Percentiles rank a stretch among this genome's conserved stretches.
phyloP scores from a whole-genome alignment of 2,797 vertebrate species.

The Ispidina picta region DNA sequence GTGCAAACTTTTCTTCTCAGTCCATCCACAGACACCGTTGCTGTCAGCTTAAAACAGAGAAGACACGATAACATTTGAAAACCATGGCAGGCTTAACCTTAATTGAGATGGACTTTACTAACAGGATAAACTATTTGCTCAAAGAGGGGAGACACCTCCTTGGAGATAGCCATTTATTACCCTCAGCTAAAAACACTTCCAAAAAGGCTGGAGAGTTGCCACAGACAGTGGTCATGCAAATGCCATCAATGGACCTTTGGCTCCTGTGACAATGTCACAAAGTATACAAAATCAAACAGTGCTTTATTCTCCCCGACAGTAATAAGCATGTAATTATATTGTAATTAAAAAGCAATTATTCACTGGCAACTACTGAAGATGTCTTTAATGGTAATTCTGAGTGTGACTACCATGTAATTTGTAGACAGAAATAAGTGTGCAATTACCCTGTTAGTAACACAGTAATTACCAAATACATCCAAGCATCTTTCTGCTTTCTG shows the following conservation, averaged over 20 bases:
- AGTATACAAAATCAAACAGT: slow-evolving; percentile 56
- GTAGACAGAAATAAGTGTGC: slow-evolving; percentile 73
- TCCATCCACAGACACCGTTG: rapidly evolving
- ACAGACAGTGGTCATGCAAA: neutral
- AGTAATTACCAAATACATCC: slow-evolving; percentile 76
- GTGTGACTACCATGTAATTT: slow-evolving; percentile 77
- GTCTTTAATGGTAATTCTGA: slow-evolving; percentile 77
- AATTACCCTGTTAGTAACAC: slow-evolving; percentile 81
- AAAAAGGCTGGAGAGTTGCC: slow-evolving; percentile 29
- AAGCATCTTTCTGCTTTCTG: slow-evolving; percentile 67
- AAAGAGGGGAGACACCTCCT: neutral
- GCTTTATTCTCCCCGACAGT: slow-evolving; percentile 63
- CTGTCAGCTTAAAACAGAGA: neutral
- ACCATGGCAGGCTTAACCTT: neutral
- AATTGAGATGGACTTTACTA: neutral
- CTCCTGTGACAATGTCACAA: slow-evolving; percentile 25
- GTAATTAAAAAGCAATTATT: slow-evolving; percentile 79
- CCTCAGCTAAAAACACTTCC: slow-evolving; percentile 24
- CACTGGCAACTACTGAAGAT: slow-evolving; percentile 71
- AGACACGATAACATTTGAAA: neutral
- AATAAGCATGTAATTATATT: slow-evolving; percentile 77
- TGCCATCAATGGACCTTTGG: slow-evolving; percentile 32
- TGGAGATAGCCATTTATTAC: neutral
- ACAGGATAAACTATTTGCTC: slow-evolving; percentile 28
- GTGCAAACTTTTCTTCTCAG: neutral